Percentiles rank a stretch among this genome's conserved stretches.
These are phyloP conservation scores for Oophaga pumilio DNA, from an alignment of 2,113 vertebrate species.

Conservation along the genomic window DNA sequence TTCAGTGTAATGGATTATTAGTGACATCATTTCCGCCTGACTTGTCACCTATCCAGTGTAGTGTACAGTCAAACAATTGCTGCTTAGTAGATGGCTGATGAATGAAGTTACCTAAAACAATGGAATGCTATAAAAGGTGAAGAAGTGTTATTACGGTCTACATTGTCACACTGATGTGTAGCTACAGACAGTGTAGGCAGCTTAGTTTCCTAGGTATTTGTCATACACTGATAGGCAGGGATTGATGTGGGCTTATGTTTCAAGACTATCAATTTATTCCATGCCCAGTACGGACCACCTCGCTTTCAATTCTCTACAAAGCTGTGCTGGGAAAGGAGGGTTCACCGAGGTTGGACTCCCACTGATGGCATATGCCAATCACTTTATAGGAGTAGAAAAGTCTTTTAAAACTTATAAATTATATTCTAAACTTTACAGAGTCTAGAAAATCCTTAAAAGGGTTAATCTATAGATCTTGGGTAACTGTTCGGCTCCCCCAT, in stretches of 20 bases:
- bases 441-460: too few species aligned
- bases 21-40: constrained; percentile 40
- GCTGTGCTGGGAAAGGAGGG: neutral
- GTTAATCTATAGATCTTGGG: too few species aligned
- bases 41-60: constrained; percentile 31
- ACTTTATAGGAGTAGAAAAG: too few species aligned
- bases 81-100: neutral
- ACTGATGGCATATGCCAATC: neutral
- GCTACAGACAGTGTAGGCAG: neutral
- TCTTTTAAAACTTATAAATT: too few species aligned
- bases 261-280: neutral
- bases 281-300: too few species aligned
- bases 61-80: neutral
- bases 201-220: neutral
- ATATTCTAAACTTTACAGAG: too few species aligned
- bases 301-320: neutral
- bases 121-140: neutral
- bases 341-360: neutral
- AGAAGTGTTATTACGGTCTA: neutral
- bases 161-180: neutral
- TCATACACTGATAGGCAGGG: neutral
- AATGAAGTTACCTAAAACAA: constrained; percentile 1
- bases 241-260: neutral
- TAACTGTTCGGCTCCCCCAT: too few species aligned
- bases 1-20: constrained; percentile 37